Base-by-base conservation (phyloP, 2,797 vertebrate genomes). In the Sebastolobus alascanus region DNA sequence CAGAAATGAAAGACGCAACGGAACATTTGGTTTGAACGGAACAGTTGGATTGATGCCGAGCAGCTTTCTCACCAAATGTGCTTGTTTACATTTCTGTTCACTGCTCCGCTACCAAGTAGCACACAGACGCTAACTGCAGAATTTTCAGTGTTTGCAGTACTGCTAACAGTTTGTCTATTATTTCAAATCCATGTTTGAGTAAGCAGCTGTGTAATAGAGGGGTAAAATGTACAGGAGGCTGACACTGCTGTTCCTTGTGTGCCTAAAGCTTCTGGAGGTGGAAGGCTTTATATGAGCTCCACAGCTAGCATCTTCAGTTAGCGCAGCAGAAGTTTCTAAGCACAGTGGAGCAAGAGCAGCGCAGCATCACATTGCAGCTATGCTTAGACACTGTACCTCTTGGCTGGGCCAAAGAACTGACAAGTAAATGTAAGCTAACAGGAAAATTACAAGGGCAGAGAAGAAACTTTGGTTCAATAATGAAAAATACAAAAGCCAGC, bases 61-160 rank as follows among this genome's bases (percentile, higher is more conserved):
- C 29, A 55, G 27, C 16, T 66, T 64, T 60, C 14, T 54, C 16
- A 58, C 5, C 29, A 79, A 55, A 68, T 54, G 56, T 12, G n/a
- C 31, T 54, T 37, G 14, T 61, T 85, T 64, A 13, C 4, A 13
- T 80, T 63, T 75, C 4, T 82, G 58, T 75, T 50, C 68, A 64
- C 31, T 56, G 63, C 29, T 50, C 75, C 27, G 77, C 31, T 56
- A 27, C 29, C n/a, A n/a, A 33, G 37, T 9, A 75, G 22, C 46
- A 31, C 8, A 37, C 3, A 10, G 25, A 65, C 6, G 20, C 43
- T 29, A 31, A 25, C 58, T 58, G 61, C 7, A 55, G 38, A 20
- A 3, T 6, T 20, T n/a, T 64, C 1, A 0, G 6, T 20, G 8
- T 31, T 4, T 64, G 18, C 20, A 40, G 33, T 18, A 1, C 27